Conservation (phyloP, 2,797 vertebrate species). For the Chaenodraco wilsoni region DNA sequence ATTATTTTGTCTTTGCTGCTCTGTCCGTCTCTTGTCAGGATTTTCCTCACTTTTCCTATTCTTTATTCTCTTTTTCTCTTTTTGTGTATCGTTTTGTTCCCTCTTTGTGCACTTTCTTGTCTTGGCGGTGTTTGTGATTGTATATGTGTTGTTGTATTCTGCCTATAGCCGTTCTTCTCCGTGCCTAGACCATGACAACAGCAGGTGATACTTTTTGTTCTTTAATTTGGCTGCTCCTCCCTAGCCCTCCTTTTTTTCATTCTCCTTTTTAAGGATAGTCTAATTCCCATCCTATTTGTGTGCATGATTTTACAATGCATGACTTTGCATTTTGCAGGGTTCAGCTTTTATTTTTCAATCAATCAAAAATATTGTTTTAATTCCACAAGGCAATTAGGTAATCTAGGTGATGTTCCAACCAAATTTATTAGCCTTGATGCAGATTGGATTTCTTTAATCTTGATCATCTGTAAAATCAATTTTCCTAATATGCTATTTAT, state of each 20-base stretch:
- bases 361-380: no score
- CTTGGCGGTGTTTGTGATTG: slow-evolving; percentile 80
- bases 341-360: slow-evolving; percentile 10
- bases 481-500: background rate
- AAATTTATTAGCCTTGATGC: slow-evolving; percentile 8
- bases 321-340: slow-evolving; percentile 26
- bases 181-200: slow-evolving; percentile 98
- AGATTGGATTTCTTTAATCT: slow-evolving; percentile 21
- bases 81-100: slow-evolving; percentile 47
- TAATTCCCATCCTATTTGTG: slow-evolving; percentile 25
- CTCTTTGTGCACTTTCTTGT: slow-evolving; percentile 64
- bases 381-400: no score
- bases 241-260: slow-evolving; percentile 20
- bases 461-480: slow-evolving; percentile 3
- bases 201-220: slow-evolving; percentile 94
- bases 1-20: slow-evolving; percentile 39
- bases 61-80: slow-evolving; percentile 57
- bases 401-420: slow-evolving; percentile 1
- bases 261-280: slow-evolving; percentile 8
- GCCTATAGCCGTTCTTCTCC: slow-evolving; percentile 95
- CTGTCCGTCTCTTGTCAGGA: slow-evolving; percentile 45
- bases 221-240: slow-evolving; percentile 77
- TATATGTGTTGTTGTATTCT: slow-evolving; percentile 87
- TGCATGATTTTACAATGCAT: slow-evolving; percentile 54
- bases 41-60: slow-evolving; percentile 52